Percentiles rank a stretch among this genome's conserved stretches.
Conservation (phyloP, 2,888 invertebrate genomes). For the Drosophila merina region DNA sequence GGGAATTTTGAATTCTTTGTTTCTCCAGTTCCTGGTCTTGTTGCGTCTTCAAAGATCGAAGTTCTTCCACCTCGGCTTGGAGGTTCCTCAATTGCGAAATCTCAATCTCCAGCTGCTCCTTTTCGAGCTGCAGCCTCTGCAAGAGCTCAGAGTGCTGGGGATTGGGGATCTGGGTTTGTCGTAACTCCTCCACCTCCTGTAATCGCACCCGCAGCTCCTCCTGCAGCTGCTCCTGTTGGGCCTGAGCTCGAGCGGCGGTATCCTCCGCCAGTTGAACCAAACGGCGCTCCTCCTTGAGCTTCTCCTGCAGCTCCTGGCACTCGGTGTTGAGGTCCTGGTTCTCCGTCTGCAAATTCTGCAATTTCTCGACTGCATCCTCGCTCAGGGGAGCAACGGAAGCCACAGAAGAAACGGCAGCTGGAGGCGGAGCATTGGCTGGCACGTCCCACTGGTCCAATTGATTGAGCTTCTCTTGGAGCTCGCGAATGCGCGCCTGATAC, state of each 20-base stretch:
- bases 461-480: constrained; percentile 88
- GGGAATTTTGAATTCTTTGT: constrained; percentile 4
- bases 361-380: constrained; percentile 55
- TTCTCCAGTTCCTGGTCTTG: constrained; percentile 16
- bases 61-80: constrained; percentile 1
- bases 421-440: not conserved
- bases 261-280: constrained; percentile 81
- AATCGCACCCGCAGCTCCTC: constrained; percentile 18
- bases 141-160: constrained; percentile 1
- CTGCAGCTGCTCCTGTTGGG: constrained; percentile 24
- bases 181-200: constrained; percentile 4
- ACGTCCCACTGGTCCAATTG: constrained; percentile 85
- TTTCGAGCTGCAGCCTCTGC: not conserved
- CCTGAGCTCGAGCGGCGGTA: constrained; percentile 28
- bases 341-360: constrained; percentile 85
- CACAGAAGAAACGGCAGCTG: not conserved
- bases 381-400: not conserved
- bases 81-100: not conserved
- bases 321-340: constrained; percentile 87
- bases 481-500: constrained; percentile 89
- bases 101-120: constrained; percentile 13
- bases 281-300: constrained; percentile 85
- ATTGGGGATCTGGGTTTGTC: constrained; percentile 2
- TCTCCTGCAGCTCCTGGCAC: constrained; percentile 86
- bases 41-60: not conserved